These are phyloP conservation scores for Athripsodes cinereus DNA, from an alignment of 2,888 invertebrate genomes.

Conservation along the genomic window DNA sequence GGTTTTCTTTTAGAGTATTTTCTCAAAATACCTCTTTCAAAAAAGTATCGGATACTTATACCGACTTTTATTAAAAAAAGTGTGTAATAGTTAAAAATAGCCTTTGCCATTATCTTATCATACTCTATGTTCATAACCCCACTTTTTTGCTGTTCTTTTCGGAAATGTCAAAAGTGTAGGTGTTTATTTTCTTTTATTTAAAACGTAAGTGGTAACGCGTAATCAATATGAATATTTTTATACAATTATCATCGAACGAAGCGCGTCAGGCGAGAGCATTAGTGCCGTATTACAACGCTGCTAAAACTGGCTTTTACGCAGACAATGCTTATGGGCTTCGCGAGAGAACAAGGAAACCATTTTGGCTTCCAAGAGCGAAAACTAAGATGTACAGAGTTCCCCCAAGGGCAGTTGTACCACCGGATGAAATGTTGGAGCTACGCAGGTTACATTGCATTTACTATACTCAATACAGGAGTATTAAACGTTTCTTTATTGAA, in stretches of 20 bases:
- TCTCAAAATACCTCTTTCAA: no score
- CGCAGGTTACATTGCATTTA: constrained; percentile 65
- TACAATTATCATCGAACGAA: not conserved
- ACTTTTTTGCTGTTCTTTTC: no score
- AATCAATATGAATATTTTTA: not conserved
- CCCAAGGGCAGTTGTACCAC: constrained; percentile 49
- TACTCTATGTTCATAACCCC: no score
- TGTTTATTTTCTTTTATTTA: not conserved
- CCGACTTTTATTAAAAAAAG: no score
- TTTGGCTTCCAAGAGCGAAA: constrained; percentile 75
- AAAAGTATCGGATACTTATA: no score
- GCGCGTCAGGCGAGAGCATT: not conserved
- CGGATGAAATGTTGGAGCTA: constrained; percentile 61
- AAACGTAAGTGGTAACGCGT: not conserved
- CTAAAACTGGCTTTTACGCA: not conserved
- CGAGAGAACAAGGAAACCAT: constrained; percentile 60
- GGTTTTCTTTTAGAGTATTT: no score
- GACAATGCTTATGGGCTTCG: constrained; percentile 33
- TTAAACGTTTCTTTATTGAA: constrained; percentile 48
- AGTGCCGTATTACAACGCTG: not conserved
- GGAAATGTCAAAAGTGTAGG: no score
- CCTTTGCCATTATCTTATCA: no score
- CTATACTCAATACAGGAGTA: constrained; percentile 53
- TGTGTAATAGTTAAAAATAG: no score
- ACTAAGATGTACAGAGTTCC: constrained; percentile 71